Evolutionary conservation across 2,797 vertebrate species (phyloP).

Genomic region (Pterois miles): DNA sequence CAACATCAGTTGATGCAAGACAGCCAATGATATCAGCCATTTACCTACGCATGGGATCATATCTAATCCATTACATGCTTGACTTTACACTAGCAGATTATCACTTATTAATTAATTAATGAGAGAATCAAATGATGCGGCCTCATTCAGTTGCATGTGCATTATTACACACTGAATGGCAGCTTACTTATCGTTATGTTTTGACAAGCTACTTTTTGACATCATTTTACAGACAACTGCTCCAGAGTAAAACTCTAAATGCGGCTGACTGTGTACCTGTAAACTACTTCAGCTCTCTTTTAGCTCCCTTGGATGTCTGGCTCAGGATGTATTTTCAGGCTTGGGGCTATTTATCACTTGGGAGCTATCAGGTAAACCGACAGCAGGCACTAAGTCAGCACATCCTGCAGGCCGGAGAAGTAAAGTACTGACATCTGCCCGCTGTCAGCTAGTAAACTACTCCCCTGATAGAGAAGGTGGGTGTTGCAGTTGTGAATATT

Average conservation of each 20-base stretch:
- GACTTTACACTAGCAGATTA: slow-evolving; percentile 11
- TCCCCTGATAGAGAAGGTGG: slow-evolving; percentile 32
- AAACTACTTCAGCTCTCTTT: slow-evolving; percentile 30
- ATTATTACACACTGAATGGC: neutral
- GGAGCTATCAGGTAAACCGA: slow-evolving; percentile 50
- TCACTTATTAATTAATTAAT: slow-evolving; percentile 11
- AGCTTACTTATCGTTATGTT: neutral
- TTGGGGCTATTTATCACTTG: slow-evolving; percentile 30
- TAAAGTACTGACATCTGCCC: slow-evolving; percentile 33
- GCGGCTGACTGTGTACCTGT: neutral
- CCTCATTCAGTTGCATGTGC: neutral
- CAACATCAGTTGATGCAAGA: neutral
- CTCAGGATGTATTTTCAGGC: slow-evolving; percentile 36
- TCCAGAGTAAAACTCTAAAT: slow-evolving; percentile 3
- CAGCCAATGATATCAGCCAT: neutral
- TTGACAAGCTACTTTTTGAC: neutral
- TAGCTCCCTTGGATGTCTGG: slow-evolving; percentile 28
- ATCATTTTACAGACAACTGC: slow-evolving; percentile 7
- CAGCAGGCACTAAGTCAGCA: slow-evolving; percentile 58
- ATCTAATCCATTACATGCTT: slow-evolving; percentile 28
- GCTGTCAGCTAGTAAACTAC: slow-evolving; percentile 44
- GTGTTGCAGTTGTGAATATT: slow-evolving; percentile 46
- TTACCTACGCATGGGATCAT: neutral
- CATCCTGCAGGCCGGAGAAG: slow-evolving; percentile 27
- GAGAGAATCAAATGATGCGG: neutral